Base-by-base conservation (phyloP, 2,888 invertebrate species). In the Lepidocyrtoides sp. region DNA sequence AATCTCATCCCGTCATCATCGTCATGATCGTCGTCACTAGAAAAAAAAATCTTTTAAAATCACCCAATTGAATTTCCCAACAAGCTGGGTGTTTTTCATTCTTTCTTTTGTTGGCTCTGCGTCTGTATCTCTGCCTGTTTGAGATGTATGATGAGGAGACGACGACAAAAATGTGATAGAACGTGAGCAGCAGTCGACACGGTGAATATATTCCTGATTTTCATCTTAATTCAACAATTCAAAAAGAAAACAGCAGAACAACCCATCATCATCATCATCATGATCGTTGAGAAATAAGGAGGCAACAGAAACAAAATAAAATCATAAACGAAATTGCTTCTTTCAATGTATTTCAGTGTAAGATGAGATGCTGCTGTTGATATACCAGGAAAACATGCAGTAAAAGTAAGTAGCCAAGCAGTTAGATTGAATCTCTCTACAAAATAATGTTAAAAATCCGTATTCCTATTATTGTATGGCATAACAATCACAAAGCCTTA, bases 121-220 rank as follows among this genome's bases (percentile, higher is more conserved):
- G 48, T n/a, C 2, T 54, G 7, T 17, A 7, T 63, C 17, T 54
- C 17, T n/a, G 12, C 29, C 26, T 29, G 10, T 17, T 10, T 2
- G 14, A 54, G 48, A 14, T 41, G 36, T 8, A 23, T 48, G 77
- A 48, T 20, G 14, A 23, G 41, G 12, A 14, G 72, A 60, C 32
- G 10, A 75, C 44, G 32, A 85, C 54, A 85, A 75, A 72, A 77
- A 60, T 86, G 86, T 20, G 63, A 84, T 29, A 72, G 75, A 86
- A 86, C 86, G 86, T 86, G 86, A 86, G 57, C 77, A 77, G 23
- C 72, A 36, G 79, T 63, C 87, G 77, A 79, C 87, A 87, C 66
- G 79, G 48, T 79, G 48, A 48, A 29, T 86, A 32, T 63, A 69
- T 51, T 69, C 60, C 57, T 60, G 60, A 85, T 72, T 36, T 63